Percentiles rank a stretch among this genome's conserved stretches.
These are phyloP conservation scores for Alexandromys fortis DNA, from an alignment of 2,113 vertebrate genomes.

Conservation along the genomic window DNA sequence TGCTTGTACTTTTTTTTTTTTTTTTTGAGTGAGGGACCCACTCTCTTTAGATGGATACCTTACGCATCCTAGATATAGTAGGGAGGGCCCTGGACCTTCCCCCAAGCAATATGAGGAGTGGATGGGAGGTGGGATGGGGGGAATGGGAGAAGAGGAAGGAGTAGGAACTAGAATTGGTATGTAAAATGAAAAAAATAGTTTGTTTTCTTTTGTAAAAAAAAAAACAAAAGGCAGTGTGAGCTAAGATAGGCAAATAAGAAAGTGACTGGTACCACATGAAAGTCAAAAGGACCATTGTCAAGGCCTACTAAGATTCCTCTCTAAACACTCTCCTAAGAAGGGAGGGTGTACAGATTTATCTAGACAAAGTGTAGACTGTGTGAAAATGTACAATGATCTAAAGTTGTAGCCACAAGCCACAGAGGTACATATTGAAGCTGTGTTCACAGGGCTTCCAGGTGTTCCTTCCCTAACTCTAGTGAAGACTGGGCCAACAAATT, in stretches of 20 bases:
- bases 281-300: not conserved
- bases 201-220: no score
- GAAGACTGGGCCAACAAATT: conserved; percentile 71
- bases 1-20: no score
- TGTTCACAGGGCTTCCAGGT: conserved; percentile 48
- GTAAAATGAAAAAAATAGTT: no score
- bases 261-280: not conserved
- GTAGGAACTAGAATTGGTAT: no score
- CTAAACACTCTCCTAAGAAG: conserved; percentile 12
- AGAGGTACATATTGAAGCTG: conserved; percentile 41
- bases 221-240: not conserved
- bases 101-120: no score
- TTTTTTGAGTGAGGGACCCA: no score
- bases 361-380: not conserved
- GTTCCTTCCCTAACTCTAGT: conserved; percentile 59
- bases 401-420: not conserved
- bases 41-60: no score
- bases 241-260: not conserved
- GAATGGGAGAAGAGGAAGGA: no score
- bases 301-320: not conserved
- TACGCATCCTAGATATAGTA: no score
- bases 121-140: no score
- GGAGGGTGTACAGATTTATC: not conserved
- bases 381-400: not conserved
- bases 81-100: no score